These are phyloP conservation scores for Rhinolophus ferrumequinum DNA, from an alignment of 2,113 vertebrate species.

Conservation along the genomic window DNA sequence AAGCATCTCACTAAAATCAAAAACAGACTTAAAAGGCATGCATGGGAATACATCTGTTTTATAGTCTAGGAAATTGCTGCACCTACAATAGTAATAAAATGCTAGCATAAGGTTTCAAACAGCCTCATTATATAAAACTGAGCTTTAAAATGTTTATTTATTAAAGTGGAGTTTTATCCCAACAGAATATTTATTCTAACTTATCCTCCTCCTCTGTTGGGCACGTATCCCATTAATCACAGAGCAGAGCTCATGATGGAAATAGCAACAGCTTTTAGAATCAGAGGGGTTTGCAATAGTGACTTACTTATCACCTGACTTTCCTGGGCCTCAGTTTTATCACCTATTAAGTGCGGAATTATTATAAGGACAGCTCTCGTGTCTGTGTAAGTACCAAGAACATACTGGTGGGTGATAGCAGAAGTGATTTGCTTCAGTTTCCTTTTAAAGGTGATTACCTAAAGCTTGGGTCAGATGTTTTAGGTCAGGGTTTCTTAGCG, in stretches of 20 bases:
- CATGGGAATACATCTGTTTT: not conserved
- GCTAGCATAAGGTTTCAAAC: not conserved
- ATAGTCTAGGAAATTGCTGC: not conserved
- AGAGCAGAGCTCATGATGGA: not conserved
- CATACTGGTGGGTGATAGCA: not conserved
- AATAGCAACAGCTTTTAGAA: not conserved
- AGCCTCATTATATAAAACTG: not conserved
- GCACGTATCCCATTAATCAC: not conserved
- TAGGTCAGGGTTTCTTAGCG: not conserved
- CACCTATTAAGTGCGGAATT: not conserved
- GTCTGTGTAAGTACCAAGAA: not conserved
- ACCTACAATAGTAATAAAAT: not conserved
- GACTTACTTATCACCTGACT: not conserved
- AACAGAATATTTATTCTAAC: not conserved
- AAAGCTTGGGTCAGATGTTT: not conserved
- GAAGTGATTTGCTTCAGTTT: not conserved
- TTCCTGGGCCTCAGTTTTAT: not conserved
- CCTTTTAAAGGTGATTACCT: not conserved
- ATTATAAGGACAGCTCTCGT: not conserved
- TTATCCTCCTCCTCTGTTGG: not conserved
- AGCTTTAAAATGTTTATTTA: slow-evolving; percentile 10
- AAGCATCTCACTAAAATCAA: not conserved
- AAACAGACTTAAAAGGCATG: slow-evolving; percentile 10
- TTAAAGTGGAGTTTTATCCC: not conserved
- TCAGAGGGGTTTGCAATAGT: not conserved